These are phyloP conservation scores for Melanotaenia pygmaea DNA, from an alignment of 2,797 vertebrate species.

Conservation along the genomic window DNA sequence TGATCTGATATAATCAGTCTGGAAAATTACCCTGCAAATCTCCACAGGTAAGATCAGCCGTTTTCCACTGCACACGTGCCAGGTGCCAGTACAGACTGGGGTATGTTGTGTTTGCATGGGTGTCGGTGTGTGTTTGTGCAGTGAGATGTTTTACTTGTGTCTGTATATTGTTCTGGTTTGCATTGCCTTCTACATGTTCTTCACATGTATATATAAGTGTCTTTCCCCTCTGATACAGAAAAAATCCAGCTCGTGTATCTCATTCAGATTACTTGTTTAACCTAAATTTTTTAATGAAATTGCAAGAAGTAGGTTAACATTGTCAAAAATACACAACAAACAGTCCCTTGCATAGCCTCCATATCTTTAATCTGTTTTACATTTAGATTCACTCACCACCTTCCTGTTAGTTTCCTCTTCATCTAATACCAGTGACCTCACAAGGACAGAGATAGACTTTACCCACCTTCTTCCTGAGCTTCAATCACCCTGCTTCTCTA, in stretches of 20 bases:
- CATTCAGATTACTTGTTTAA: too few relatives aligned
- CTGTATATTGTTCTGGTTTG: background rate
- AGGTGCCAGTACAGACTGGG: background rate
- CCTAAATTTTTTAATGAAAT: too few relatives aligned
- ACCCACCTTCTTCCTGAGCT: constrained; percentile 14
- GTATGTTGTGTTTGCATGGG: background rate
- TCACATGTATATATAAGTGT: background rate
- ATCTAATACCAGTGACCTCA: constrained; percentile 17
- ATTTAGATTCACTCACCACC: constrained; percentile 53
- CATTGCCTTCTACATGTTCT: background rate
- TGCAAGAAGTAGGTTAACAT: too few relatives aligned
- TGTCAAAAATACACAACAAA: too few relatives aligned
- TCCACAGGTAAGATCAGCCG: constrained; percentile 54
- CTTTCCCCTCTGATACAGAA: too few relatives aligned
- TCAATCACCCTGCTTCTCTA: background rate
- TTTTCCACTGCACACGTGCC: constrained; percentile 37
- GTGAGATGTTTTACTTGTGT: background rate
- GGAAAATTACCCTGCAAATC: constrained; percentile 50
- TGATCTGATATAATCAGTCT: constrained; percentile 62
- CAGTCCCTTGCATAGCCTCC: background rate
- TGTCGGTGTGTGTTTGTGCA: background rate
- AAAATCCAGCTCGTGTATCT: too few relatives aligned
- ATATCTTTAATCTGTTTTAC: constrained; percentile 15
- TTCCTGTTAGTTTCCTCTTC: constrained; percentile 39
- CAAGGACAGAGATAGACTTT: constrained; percentile 38